Percentiles rank a stretch among this genome's conserved stretches.
Evolutionary conservation across 2,888 invertebrate genomes (phyloP).

Genomic region (Limenitis camilla): DNA sequence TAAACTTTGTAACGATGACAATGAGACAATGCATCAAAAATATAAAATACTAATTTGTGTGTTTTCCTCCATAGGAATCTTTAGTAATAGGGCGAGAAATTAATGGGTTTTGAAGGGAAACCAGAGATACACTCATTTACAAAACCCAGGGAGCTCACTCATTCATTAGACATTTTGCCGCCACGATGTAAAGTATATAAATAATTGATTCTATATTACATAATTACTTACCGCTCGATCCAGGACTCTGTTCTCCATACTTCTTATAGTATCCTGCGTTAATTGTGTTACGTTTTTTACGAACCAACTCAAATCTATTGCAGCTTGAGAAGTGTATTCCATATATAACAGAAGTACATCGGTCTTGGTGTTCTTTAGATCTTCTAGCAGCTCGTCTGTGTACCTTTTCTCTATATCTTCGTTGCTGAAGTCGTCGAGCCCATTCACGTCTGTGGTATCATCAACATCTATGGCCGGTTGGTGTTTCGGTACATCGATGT

Average conservation of each 20-base stretch:
- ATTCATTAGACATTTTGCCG: too few relatives aligned
- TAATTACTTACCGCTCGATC: slow-evolving; percentile 36
- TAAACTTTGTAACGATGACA: too few relatives aligned
- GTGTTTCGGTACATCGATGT: slow-evolving; percentile 30
- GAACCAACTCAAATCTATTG: slow-evolving; percentile 45
- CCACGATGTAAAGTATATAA: too few relatives aligned
- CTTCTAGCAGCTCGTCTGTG: slow-evolving; percentile 39
- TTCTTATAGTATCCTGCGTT: slow-evolving; percentile 32
- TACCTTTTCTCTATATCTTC: slow-evolving; percentile 40
- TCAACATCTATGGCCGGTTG: slow-evolving; percentile 8
- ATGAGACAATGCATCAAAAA: too few relatives aligned
- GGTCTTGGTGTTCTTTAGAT: slow-evolving; percentile 38
- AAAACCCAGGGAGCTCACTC: too few relatives aligned
- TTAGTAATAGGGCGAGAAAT: too few relatives aligned
- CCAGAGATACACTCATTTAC: too few relatives aligned
- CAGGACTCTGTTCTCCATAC: slow-evolving; percentile 25
- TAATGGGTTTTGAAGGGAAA: too few relatives aligned
- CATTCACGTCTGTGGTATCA: neutral
- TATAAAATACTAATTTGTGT: too few relatives aligned
- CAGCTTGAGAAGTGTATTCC: slow-evolving; percentile 46
- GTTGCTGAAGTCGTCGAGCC: slow-evolving; percentile 10
- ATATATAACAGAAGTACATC: slow-evolving; percentile 55
- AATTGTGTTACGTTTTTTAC: slow-evolving; percentile 41
- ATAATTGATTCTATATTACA: neutral
- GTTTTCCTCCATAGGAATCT: too few relatives aligned